A percentile compares a stretch with the other conserved stretches of the same genome.
phyloP scores from a whole-genome alignment of 2,797 vertebrate species.

The Cossypha polioptera region DNA sequence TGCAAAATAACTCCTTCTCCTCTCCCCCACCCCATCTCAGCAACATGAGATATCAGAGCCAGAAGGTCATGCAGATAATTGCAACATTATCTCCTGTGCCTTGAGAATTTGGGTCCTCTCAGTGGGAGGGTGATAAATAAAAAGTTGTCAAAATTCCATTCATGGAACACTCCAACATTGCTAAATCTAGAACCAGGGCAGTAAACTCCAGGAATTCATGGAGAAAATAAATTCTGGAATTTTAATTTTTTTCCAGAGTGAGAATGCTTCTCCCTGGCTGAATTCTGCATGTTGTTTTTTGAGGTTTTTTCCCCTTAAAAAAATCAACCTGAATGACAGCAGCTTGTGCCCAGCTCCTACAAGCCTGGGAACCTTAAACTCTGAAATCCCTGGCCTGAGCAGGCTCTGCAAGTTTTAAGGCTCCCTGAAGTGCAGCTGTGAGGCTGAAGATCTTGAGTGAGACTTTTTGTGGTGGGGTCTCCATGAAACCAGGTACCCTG shows the following conservation, averaged over 20 bases:
- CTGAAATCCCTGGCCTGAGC: neutral
- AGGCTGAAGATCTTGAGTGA: neutral
- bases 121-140: neutral
- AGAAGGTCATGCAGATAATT: slow-evolving; percentile 42
- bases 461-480: neutral
- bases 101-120: neutral
- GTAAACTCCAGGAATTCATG: neutral
- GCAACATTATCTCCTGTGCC: neutral
- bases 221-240: neutral
- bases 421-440: neutral
- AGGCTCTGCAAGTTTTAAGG: neutral
- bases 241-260: neutral
- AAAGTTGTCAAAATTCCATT: slow-evolving; percentile 21
- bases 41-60: neutral
- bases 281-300: neutral
- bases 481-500: neutral
- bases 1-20: neutral
- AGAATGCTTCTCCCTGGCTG: neutral
- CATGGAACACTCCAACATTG: neutral
- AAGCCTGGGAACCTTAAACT: neutral
- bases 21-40: neutral
- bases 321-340: neutral
- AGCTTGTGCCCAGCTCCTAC: neutral
- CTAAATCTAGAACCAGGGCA: neutral
- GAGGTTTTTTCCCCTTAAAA: accelerated